A percentile compares a stretch with the other conserved stretches of the same genome.
Evolutionary conservation across 2,113 vertebrate genomes (phyloP).

Genomic region (Piliocolobus tephrosceles): DNA sequence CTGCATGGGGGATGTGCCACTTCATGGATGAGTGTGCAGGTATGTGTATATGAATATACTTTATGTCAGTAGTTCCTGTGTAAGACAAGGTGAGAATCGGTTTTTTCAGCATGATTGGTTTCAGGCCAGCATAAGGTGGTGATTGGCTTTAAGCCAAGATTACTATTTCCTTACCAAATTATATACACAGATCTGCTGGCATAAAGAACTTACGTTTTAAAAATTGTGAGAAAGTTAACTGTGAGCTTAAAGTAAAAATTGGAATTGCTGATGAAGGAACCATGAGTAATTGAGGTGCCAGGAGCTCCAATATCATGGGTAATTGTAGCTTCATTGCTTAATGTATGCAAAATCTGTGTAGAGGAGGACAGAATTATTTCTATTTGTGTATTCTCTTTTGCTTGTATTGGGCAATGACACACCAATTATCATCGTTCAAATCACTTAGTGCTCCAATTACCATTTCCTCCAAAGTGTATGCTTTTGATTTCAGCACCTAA

Average conservation of each 20-base stretch:
- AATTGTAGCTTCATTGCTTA: constrained; percentile 53
- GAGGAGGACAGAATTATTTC: constrained; percentile 30
- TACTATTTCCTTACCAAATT: constrained; percentile 11
- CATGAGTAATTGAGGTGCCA: neutral
- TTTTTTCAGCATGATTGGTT: constrained; percentile 61
- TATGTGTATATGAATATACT: neutral
- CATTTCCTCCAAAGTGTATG: constrained; percentile 40
- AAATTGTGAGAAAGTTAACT: constrained; percentile 31
- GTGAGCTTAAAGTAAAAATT: constrained; percentile 18
- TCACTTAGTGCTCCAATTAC: constrained; percentile 62
- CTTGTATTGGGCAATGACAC: constrained; percentile 54
- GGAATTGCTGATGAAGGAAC: constrained; percentile 20
- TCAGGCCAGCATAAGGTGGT: constrained; percentile 30
- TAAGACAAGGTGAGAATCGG: constrained; percentile 45
- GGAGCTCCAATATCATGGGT: neutral
- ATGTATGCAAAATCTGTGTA: constrained; percentile 51
- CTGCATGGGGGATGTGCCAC: neutral
- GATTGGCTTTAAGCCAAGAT: constrained; percentile 47
- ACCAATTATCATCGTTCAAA: constrained; percentile 67
- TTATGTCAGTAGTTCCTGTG: neutral
- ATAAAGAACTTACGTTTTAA: neutral
- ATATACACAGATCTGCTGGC: neutral
- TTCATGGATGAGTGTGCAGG: neutral
- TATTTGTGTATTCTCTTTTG: constrained; percentile 62
- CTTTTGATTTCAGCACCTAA: constrained; percentile 68